Evolutionary conservation across 2,888 invertebrate genomes (phyloP).

Genomic region (Bombylius discolor): DNA sequence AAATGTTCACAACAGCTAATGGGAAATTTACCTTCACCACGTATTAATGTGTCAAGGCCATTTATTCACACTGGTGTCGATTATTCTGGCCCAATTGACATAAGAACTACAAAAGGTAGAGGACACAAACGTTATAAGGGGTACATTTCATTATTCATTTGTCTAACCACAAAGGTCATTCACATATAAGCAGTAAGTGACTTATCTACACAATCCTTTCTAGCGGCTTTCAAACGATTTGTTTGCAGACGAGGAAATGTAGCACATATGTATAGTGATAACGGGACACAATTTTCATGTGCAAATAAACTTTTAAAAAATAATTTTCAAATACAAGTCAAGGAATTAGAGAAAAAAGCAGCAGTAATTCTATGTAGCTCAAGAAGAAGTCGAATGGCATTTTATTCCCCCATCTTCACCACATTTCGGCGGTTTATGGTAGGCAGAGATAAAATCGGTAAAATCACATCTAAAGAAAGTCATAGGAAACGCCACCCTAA

Average conservation of each 20-base stretch:
- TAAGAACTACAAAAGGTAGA: too few relatives aligned
- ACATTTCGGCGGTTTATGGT: conserved; percentile 6
- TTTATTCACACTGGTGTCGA: too few relatives aligned
- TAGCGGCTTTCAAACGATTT: conserved; percentile 1
- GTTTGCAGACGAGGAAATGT: background rate
- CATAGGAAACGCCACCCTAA: background rate
- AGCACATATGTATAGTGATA: background rate
- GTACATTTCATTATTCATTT: too few relatives aligned
- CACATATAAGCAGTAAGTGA: background rate
- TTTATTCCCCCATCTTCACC: conserved; percentile 3
- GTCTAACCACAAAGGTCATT: background rate
- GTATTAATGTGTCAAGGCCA: too few relatives aligned
- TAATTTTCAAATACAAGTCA: background rate
- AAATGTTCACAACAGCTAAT: too few relatives aligned
- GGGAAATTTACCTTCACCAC: too few relatives aligned
- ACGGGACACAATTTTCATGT: background rate
- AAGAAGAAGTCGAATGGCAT: background rate
- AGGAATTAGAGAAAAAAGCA: background rate
- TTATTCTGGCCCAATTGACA: too few relatives aligned
- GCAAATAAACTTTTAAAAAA: conserved; percentile 9
- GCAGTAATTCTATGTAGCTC: too few relatives aligned
- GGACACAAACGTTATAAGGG: too few relatives aligned
- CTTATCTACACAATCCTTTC: background rate
- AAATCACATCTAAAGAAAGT: background rate
- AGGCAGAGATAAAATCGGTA: background rate